A percentile compares a stretch with the other conserved stretches of the same genome.
phyloP scores from a whole-genome alignment of 1,140 invertebrate genomes.

The Sarcophaga bullata region DNA sequence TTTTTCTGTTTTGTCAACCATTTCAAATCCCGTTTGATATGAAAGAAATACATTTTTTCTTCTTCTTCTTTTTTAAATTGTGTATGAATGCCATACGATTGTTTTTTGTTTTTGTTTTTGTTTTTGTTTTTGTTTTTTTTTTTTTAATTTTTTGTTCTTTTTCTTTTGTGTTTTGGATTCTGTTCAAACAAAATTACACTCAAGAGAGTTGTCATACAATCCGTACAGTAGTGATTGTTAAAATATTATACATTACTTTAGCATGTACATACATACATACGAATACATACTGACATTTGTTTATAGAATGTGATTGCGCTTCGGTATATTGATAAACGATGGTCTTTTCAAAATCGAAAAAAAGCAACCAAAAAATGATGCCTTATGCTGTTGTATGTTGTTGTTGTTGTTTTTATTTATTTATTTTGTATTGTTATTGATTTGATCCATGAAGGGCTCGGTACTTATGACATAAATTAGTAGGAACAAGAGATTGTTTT shows the following conservation, averaged over 20 bases:
- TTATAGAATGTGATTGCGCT: no score
- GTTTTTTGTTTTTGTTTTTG: conserved; percentile 4
- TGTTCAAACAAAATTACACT: conserved; percentile 18
- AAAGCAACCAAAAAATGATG: neutral
- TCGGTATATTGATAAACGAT: neutral
- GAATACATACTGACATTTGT: no score
- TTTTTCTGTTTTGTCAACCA: neutral
- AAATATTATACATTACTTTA: neutral
- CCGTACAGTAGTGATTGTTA: neutral
- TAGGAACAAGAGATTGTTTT: conserved; percentile 35
- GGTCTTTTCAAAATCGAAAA: neutral
- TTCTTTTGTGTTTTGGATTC: neutral
- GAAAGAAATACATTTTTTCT: neutral
- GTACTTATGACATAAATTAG: conserved; percentile 43
- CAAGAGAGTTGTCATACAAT: neutral
- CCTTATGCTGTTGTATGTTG: neutral
- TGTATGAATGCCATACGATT: neutral
- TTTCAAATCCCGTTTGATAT: neutral
- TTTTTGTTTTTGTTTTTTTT: conserved; percentile 8
- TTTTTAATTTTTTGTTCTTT: neutral
- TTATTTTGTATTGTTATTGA: conserved; percentile 7
- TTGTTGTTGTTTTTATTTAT: neutral
- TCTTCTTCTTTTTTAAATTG: neutral
- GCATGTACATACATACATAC: neutral
- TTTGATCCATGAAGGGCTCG: conserved; percentile 38